Conservation (phyloP, 92 coral and sea anemone species). For the Porites divaricata region DNA sequence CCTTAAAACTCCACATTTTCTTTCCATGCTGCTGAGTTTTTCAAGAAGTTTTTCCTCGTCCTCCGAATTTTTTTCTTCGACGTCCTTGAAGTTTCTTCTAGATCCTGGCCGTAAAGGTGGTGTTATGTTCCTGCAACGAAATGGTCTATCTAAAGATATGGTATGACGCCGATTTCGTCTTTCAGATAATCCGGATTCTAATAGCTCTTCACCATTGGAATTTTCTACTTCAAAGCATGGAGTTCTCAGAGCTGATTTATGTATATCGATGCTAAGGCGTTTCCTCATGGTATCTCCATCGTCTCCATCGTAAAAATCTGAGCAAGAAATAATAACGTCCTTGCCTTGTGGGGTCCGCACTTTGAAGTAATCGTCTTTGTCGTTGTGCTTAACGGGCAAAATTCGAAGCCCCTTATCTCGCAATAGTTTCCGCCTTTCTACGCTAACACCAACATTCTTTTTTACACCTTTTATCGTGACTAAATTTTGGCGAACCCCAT, state of each 20-base stretch:
- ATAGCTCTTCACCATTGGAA: conserved; percentile 29
- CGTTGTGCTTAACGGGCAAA: conserved; percentile 55
- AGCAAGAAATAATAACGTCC: conserved; percentile 52
- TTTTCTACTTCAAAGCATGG: conserved; percentile 1
- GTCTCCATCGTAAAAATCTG: conserved; percentile 77
- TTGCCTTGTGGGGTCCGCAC: conserved; percentile 72
- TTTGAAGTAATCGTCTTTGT: conserved; percentile 42
- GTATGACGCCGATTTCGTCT: conserved; percentile 7
- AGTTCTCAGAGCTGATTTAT: background rate
- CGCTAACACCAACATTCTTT: conserved; percentile 72
- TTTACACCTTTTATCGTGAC: conserved; percentile 69
- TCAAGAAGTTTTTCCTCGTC: conserved; percentile 33
- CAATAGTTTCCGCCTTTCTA: conserved; percentile 76
- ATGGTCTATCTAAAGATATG: conserved; percentile 1
- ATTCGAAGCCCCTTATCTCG: conserved; percentile 77
- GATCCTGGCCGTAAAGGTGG: conserved; percentile 83
- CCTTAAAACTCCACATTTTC: conserved; percentile 40
- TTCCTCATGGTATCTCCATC: conserved; percentile 63
- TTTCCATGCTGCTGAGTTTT: background rate
- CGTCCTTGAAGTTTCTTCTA: conserved; percentile 72
- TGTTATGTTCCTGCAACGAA: conserved; percentile 63
- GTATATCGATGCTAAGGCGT: conserved; percentile 45
- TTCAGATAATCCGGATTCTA: background rate
- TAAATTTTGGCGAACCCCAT: conserved; percentile 79
- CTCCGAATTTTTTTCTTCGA: conserved; percentile 57